Conservation (phyloP, 2,797 vertebrate species). For the Macrochelys suwanniensis region DNA sequence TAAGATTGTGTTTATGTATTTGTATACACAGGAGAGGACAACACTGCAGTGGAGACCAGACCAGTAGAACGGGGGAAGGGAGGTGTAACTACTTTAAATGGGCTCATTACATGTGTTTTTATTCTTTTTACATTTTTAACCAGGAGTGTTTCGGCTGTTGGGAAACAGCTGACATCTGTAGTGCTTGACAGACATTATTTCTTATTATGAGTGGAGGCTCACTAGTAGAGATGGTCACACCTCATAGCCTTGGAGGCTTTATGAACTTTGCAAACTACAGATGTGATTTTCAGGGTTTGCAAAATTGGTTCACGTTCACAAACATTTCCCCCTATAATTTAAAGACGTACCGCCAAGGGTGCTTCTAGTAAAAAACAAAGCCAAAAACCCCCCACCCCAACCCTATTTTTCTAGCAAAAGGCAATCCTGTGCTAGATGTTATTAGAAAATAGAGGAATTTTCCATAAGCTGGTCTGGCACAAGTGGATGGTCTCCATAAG, state of each 20-base stretch:
- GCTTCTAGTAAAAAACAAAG: neutral
- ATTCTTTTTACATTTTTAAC: neutral
- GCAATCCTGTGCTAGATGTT: too few species aligned
- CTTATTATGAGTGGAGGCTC: fast-evolving
- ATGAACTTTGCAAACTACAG: neutral
- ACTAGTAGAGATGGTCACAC: fast-evolving
- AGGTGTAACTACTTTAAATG: too few species aligned
- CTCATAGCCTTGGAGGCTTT: neutral
- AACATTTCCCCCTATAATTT: neutral
- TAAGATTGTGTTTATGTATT: too few species aligned
- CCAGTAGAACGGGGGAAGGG: too few species aligned
- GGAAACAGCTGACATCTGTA: neutral
- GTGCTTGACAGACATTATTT: neutral
- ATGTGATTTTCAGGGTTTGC: neutral
- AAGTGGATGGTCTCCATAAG: too few species aligned
- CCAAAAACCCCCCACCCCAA: too few species aligned
- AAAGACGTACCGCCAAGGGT: fast-evolving
- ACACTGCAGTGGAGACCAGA: too few species aligned
- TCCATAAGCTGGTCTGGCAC: too few species aligned
- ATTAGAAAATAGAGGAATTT: too few species aligned
- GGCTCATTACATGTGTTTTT: too few species aligned
- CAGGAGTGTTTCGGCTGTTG: neutral
- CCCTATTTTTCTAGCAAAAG: too few species aligned
- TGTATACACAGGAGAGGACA: too few species aligned
- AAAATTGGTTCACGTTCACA: neutral